Conservation (phyloP, 30 jellyfish, hydroid and myxozoan species). For the Aurelia coerulea region DNA sequence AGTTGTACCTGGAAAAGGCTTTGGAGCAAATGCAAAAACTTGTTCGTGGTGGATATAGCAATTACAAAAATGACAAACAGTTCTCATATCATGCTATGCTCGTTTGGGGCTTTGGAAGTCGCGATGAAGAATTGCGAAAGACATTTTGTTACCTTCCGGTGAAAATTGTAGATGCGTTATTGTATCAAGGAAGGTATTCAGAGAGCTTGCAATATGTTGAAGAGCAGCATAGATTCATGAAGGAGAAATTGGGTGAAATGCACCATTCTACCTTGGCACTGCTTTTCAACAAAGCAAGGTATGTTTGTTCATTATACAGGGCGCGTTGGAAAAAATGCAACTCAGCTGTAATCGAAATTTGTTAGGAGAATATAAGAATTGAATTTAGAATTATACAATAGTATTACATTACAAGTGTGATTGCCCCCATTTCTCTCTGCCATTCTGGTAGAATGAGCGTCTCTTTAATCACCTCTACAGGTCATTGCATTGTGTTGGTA, state of each 20-base stretch:
- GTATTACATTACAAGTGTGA: too few species aligned
- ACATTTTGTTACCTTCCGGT: constrained; percentile 38
- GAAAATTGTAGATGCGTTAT: constrained; percentile 39
- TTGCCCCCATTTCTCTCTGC: too few species aligned
- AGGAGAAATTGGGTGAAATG: constrained; percentile 14
- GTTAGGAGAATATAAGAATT: too few species aligned
- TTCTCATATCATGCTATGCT: constrained; percentile 41
- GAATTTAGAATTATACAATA: too few species aligned
- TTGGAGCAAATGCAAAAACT: constrained; percentile 6
- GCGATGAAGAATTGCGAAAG: not conserved
- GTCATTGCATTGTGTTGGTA: constrained; percentile 16
- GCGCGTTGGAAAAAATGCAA: too few species aligned
- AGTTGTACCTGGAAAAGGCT: constrained; percentile 16
- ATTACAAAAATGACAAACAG: constrained; percentile 16
- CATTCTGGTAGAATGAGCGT: too few species aligned
- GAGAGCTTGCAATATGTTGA: constrained; percentile 29
- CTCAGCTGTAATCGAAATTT: too few species aligned
- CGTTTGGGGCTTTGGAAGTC: constrained; percentile 17
- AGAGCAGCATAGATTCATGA: not conserved
- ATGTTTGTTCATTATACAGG: not conserved
- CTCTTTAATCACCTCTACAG: not conserved
- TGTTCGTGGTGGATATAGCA: constrained; percentile 50
- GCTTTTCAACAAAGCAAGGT: constrained; percentile 46
- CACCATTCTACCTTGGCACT: constrained; percentile 46
- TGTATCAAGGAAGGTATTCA: constrained; percentile 37